These are phyloP conservation scores for Linepithema humile DNA, from an alignment of 1,140 invertebrate genomes.

Conservation along the genomic window DNA sequence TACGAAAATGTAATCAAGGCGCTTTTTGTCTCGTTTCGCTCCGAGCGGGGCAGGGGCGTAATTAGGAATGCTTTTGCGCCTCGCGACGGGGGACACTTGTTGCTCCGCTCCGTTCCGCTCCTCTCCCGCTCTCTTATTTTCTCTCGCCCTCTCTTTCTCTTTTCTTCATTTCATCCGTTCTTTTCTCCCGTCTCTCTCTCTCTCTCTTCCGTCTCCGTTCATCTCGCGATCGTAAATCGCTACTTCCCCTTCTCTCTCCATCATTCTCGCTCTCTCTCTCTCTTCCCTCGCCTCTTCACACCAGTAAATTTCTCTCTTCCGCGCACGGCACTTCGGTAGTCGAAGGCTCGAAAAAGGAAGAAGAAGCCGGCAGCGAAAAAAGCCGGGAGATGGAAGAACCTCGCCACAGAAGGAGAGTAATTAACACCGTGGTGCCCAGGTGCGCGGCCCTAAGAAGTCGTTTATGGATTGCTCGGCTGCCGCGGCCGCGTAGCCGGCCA, in stretches of 20 bases:
- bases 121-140: slow-evolving; percentile 66
- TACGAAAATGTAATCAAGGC: slow-evolving; percentile 83
- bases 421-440: slow-evolving; percentile 75
- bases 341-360: slow-evolving; percentile 57
- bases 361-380: slow-evolving; percentile 27
- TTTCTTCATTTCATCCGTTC: not conserved
- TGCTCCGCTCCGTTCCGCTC: slow-evolving; percentile 70
- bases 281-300: not conserved
- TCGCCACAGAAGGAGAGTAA: slow-evolving; percentile 74
- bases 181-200: not conserved
- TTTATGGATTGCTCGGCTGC: slow-evolving; percentile 73
- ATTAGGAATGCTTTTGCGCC: slow-evolving; percentile 84
- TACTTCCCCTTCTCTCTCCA: not conserved
- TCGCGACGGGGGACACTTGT: slow-evolving; percentile 83
- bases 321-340: slow-evolving; percentile 20
- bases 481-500: slow-evolving; percentile 62
- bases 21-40: slow-evolving; percentile 83
- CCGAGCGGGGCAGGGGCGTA: slow-evolving; percentile 78
- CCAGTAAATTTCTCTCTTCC: slow-evolving; percentile 17
- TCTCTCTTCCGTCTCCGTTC: not conserved
- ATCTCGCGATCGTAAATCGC: slow-evolving; percentile 4
- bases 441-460: slow-evolving; percentile 74
- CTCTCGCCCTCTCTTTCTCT: slow-evolving; percentile 35
- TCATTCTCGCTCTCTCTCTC: not conserved
- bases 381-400: slow-evolving; percentile 61